Evolutionary conservation across 2,113 vertebrate species (phyloP).

Genomic region (Macrotus californicus): DNA sequence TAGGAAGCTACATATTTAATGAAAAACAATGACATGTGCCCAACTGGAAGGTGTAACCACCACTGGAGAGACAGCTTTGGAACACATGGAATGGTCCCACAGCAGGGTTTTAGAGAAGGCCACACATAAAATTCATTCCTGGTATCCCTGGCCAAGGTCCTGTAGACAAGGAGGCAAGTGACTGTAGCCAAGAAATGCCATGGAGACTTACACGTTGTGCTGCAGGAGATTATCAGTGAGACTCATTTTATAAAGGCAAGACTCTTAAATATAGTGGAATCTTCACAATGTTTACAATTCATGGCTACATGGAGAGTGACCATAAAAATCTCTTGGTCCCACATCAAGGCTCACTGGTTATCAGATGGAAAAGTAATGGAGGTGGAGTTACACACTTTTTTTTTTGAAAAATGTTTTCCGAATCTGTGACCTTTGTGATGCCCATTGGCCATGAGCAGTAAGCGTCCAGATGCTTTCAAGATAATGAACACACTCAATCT

Average conservation of each 20-base stretch:
- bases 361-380: background rate
- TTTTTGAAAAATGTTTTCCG: background rate
- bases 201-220: background rate
- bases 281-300: background rate
- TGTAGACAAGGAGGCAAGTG: background rate
- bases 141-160: background rate
- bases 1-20: background rate
- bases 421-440: background rate
- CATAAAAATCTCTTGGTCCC: background rate
- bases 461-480: background rate
- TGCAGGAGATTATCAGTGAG: background rate
- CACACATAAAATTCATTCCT: background rate
- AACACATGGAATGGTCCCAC: background rate
- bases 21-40: background rate
- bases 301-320: background rate
- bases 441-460: background rate
- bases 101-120: background rate
- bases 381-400: background rate
- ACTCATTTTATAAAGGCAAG: background rate
- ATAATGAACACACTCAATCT: background rate
- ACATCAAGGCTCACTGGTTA: background rate
- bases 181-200: background rate
- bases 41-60: background rate
- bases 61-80: background rate
- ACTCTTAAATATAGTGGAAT: background rate